Evolutionary conservation across 2,797 vertebrate genomes (phyloP), one percentile per base, ranked within the genome.

Genomic region (Anguilla obscura): DNA sequence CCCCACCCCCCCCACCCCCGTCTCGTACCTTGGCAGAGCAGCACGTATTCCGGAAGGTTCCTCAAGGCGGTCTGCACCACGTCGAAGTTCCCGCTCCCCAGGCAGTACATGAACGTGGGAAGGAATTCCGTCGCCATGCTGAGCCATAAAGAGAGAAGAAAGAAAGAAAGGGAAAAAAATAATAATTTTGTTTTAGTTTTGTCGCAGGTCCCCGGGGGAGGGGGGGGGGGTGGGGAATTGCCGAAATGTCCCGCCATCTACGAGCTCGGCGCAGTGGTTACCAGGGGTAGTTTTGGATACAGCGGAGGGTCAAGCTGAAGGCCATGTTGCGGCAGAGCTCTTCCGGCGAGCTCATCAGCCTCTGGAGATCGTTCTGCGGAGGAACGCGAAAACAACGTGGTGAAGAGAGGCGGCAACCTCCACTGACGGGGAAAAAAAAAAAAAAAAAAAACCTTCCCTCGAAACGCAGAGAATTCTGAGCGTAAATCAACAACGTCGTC

Each of bases 51-150:
- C 0, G 99, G 98, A 89, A 99, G 97, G 93, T 97, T 99, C 93
- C 97, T 96, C 89, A 99, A 95, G 0, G 99, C 98, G 0, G 99
- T 99, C 93, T 99, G 98, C 5, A 98, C 97, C 90, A 99, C 98
- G 88, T 99, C 98, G 0, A 98, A 98, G 95, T 98, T 97, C 1
- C 97, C 95, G 86, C 98, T 99, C 86, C 98, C 98, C 84, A 99
- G 95, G 87, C 99, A 99, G 95, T 97, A 98, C 98, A 99, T 99
- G 95, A 97, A 99, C 0, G 98, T 99, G 45, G 99, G 98, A 88
- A 99, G 95, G 93, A 99, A 99, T 90, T 98, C 97, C 0, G 96
- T 96, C 0, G 98, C 98, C 86, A 98, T 94, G 93, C 99, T 99
- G 91, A 56, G 90, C 54, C 5, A 63, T n/a, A 84, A 21, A 87